These are phyloP conservation scores for Coenonympha arcania DNA, from an alignment of 2,888 invertebrate genomes.

Conservation along the genomic window DNA sequence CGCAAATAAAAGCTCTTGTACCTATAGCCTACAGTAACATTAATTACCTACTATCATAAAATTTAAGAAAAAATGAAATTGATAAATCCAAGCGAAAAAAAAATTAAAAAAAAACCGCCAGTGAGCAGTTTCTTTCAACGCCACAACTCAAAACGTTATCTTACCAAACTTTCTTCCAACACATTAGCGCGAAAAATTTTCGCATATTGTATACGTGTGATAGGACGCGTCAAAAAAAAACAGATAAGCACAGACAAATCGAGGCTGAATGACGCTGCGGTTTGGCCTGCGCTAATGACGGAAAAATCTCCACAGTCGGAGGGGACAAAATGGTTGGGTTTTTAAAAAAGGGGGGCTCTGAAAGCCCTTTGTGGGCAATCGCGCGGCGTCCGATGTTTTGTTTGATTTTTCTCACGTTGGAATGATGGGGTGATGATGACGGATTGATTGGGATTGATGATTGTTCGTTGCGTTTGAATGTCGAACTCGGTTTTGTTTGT, in stretches of 20 bases:
- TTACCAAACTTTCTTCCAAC: constrained; percentile 58
- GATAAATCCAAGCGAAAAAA: neutral
- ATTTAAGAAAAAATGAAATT: constrained; percentile 14
- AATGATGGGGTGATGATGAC: constrained; percentile 48
- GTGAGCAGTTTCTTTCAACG: constrained; percentile 53
- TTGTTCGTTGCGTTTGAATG: constrained; percentile 36
- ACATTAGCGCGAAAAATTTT: constrained; percentile 65
- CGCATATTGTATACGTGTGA: constrained; percentile 67
- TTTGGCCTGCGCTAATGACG: constrained; percentile 56
- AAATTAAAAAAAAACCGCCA: constrained; percentile 40
- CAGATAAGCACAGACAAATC: constrained; percentile 72
- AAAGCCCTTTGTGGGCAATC: constrained; percentile 52
- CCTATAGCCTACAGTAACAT: neutral
- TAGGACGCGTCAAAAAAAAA: constrained; percentile 50
- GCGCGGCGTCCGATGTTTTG: constrained; percentile 55
- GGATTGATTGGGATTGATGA: constrained; percentile 70
- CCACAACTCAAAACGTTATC: constrained; percentile 67
- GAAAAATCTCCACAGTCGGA: constrained; percentile 59
- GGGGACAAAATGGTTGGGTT: constrained; percentile 49
- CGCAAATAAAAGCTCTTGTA: neutral
- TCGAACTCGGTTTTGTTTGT: constrained; percentile 10
- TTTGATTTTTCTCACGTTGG: constrained; percentile 67
- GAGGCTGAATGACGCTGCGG: constrained; percentile 60
- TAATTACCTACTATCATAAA: neutral
- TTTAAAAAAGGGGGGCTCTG: constrained; percentile 48